These are phyloP conservation scores for Drosophila merina DNA, from an alignment of 2,888 invertebrate species.

Conservation along the genomic window DNA sequence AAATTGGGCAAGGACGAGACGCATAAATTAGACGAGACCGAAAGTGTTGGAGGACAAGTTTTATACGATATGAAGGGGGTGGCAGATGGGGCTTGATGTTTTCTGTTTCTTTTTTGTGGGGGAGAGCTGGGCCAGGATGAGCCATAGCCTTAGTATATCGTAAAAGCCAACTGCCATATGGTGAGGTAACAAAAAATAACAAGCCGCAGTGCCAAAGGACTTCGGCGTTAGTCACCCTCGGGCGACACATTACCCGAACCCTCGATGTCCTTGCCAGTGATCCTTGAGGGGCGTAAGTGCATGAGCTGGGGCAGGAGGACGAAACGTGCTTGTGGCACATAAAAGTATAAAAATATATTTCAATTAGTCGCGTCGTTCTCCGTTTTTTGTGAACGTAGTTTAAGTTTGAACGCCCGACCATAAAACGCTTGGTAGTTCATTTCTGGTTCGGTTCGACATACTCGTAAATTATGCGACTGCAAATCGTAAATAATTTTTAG, in stretches of 20 bases:
- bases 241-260: slow-evolving; percentile 48
- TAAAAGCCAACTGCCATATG: slow-evolving; percentile 76
- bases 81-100: slow-evolving; percentile 4
- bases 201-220: slow-evolving; percentile 51
- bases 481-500: slow-evolving; percentile 73
- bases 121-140: not conserved
- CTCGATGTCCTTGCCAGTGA: slow-evolving; percentile 14
- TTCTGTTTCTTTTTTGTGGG: not conserved
- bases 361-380: slow-evolving; percentile 62
- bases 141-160: slow-evolving; percentile 39
- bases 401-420: slow-evolving; percentile 49
- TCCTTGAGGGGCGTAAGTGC: slow-evolving; percentile 16
- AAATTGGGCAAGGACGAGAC: slow-evolving; percentile 53
- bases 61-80: slow-evolving; percentile 13
- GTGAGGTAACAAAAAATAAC: slow-evolving; percentile 78
- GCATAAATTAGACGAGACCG: slow-evolving; percentile 50
- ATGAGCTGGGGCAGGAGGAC: not conserved
- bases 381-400: slow-evolving; percentile 32
- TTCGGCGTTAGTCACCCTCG: slow-evolving; percentile 41
- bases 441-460: slow-evolving; percentile 48
- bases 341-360: slow-evolving; percentile 68
- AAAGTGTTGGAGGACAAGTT: slow-evolving; percentile 46
- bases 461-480: slow-evolving; percentile 69
- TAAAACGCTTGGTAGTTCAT: slow-evolving; percentile 69
- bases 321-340: slow-evolving; percentile 55